Base-by-base conservation (phyloP, 2,888 invertebrate species). In the Trachelus troglodyta region DNA sequence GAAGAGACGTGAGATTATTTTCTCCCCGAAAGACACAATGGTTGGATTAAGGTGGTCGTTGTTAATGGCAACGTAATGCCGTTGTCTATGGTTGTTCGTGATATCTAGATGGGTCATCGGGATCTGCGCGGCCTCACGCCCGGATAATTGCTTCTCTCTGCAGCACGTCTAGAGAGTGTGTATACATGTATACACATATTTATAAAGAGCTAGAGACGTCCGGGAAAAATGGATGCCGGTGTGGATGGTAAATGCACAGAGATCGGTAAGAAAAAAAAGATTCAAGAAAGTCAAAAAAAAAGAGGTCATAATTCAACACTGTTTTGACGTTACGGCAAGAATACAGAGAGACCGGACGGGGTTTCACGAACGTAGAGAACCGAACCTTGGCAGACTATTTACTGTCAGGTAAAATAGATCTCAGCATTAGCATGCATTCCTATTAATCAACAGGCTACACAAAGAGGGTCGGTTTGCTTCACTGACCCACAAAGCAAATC, bases 401-500 rank as follows among this genome's bases (percentile, higher is more conserved):
- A 23, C 23, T 56, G 56, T 4, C 56, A 56, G 56, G 30, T 11
- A 71, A 71, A 71, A 23, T 71, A 30, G 34, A 71, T 71, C 34
- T 12, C 11, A 23, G 9, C 56, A 74, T 84, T 84, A 82, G 81
- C 76, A 83, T 81, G 83, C 83, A 80, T 82, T 82, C 79, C 73
- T 80, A 80, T 82, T 85, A 84, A 85, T 85, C 83, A 83, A 76
- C 68, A 40, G 76, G 74, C 40, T 31, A 76, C 77, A 79, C 74
- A 73, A 34, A 75, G 76, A 73, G 76, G 68, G 76, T 23, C 35
- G 33, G 75, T 75, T 68, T 40, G 68, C 33, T 31, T 77, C 75
- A 75, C 76, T 76, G 82, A 80, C 80, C 81, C 79, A 83, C 79
- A 81, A 83, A 84, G 81, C 80, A 79, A 82, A 84, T 82, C 77